Conservation (phyloP, 2,113 vertebrate genomes). For the Diadophis punctatus region DNA sequence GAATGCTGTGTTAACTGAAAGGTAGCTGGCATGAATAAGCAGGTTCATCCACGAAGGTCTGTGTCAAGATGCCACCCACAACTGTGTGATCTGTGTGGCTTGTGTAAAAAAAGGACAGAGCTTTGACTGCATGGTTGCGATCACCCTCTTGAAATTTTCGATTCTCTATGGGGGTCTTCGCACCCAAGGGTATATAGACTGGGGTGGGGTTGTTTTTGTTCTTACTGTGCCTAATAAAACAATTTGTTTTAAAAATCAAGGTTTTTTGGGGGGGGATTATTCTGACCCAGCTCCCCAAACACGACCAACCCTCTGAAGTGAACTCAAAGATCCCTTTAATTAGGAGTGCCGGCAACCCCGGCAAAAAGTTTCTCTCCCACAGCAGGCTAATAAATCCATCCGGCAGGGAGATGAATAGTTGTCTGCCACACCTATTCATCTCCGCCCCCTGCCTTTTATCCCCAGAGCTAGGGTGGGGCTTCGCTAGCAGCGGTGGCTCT, state of each 20-base stretch:
- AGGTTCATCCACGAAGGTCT: background rate
- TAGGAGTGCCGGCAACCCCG: too few relatives aligned
- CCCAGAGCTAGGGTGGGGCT: too few relatives aligned
- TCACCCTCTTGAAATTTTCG: background rate
- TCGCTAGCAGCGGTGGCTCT: too few relatives aligned
- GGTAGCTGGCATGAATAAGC: background rate
- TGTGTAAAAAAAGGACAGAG: background rate
- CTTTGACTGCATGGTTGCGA: background rate
- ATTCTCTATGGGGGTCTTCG: background rate
- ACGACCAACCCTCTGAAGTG: too few relatives aligned
- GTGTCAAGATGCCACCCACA: background rate
- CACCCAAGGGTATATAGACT: background rate
- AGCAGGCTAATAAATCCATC: too few relatives aligned
- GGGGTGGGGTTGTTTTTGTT: background rate
- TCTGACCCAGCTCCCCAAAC: too few relatives aligned
- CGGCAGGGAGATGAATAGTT: too few relatives aligned
- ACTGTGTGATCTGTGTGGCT: background rate
- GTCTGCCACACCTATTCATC: too few relatives aligned
- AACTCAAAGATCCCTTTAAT: too few relatives aligned
- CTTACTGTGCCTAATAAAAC: background rate
- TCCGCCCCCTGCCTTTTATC: too few relatives aligned
- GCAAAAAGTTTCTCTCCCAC: too few relatives aligned
- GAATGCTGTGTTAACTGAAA: background rate
- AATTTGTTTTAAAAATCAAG: background rate
- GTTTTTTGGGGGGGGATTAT: too few relatives aligned